phyloP scores from a whole-genome alignment of 2,888 invertebrate species.

The Fragum sueziense region DNA sequence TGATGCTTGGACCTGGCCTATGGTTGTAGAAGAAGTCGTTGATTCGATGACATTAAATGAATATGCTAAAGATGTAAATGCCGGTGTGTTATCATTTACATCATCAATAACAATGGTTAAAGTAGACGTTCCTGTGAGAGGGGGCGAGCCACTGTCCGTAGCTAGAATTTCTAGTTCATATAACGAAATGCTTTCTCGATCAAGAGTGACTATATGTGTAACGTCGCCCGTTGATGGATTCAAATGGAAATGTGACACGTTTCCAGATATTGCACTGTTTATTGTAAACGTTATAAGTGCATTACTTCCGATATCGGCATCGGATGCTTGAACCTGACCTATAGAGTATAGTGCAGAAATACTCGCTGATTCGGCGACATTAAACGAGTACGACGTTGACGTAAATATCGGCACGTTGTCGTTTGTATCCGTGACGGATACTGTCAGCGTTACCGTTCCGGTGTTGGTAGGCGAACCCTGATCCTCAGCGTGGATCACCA shows the following conservation, averaged over 20 bases:
- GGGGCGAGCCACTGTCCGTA: slow-evolving; percentile 66
- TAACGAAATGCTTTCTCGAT: slow-evolving; percentile 61
- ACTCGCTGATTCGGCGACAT: not conserved
- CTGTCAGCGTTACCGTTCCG: slow-evolving; percentile 69
- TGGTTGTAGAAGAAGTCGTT: slow-evolving; percentile 60
- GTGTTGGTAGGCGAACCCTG: slow-evolving; percentile 57
- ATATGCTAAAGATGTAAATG: slow-evolving; percentile 61
- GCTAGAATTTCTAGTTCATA: slow-evolving; percentile 65
- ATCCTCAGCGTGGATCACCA: slow-evolving; percentile 68
- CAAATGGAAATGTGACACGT: slow-evolving; percentile 68
- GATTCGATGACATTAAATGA: slow-evolving; percentile 71
- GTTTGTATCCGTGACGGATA: slow-evolving; percentile 71
- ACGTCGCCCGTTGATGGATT: slow-evolving; percentile 64
- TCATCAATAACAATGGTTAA: slow-evolving; percentile 71
- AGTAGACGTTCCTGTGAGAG: slow-evolving; percentile 59
- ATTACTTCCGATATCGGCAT: slow-evolving; percentile 66
- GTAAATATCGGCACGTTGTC: slow-evolving; percentile 71
- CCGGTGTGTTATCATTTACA: slow-evolving; percentile 74
- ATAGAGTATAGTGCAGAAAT: not conserved
- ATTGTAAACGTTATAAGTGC: slow-evolving; percentile 46
- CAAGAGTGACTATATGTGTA: slow-evolving; percentile 60
- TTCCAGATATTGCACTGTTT: slow-evolving; percentile 42
- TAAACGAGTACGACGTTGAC: slow-evolving; percentile 57
- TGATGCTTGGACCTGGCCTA: no score
- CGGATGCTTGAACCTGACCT: slow-evolving; percentile 38